Base-by-base conservation (phyloP, 2,888 invertebrate genomes). In the Drosophila peninsularis region DNA sequence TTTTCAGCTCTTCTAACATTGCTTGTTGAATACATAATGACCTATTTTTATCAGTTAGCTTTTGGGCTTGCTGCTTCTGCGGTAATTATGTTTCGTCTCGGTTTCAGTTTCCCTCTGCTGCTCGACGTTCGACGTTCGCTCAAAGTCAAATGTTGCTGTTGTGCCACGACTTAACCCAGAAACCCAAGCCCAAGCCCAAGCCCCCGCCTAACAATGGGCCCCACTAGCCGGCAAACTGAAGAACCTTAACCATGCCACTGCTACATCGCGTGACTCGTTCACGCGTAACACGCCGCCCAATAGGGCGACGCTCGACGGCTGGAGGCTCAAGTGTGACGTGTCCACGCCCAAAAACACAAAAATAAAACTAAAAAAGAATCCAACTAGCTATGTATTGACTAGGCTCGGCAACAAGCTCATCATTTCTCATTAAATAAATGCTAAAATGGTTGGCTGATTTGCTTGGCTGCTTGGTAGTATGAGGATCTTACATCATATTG, bases 401-500 rank as follows among this genome's bases (percentile, higher is more conserved):
- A 71, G 72, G 81, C 72, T 47, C 58, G 71, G 64, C 84, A 78
- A 71, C 50, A 71, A 74, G 71, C 85, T 81, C 75, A 70, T 57
- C 61, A 67, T 50, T 50, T 36, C 42, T 54, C 49, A 62, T 55
- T 47, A 62, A 55, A 55, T 61, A 62, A 60, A 62, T 68, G 58
- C 27, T 64, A 64, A 63, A 68, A 57, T 42, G 58, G 30, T 58
- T 61, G 49, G 39, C 32, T 63, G 63, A 47, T 49, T 21, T 36
- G 34, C 24, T 60, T 55, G 47, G 17, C 27, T 36, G 54, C 32
- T 53, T 21, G 37, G 19, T 27, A 19, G 49, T n/a, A 27, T 41
- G 37, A 47, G 66, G 45, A 71, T 88, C 92, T 92, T 92, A 92
- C 93, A 91, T 93, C 92, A 82, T 90, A 91, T 80, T 92, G 92